These are phyloP conservation scores for Lates calcarifer DNA, from an alignment of 2,113 vertebrate genomes.

Conservation along the genomic window DNA sequence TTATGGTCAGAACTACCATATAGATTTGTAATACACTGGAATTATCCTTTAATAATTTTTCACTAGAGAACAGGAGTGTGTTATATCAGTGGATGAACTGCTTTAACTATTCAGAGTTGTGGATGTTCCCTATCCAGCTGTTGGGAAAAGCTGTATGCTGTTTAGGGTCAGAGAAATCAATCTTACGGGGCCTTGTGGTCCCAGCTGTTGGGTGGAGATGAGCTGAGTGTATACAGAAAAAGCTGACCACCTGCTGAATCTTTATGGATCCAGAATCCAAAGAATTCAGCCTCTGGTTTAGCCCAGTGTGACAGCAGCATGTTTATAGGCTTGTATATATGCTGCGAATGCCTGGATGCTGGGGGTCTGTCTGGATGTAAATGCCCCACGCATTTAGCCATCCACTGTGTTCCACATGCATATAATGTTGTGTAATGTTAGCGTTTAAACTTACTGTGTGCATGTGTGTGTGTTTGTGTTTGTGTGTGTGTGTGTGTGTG, in stretches of 20 bases:
- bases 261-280: slow-evolving; percentile 34
- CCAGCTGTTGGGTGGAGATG: slow-evolving; percentile 54
- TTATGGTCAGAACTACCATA: background rate
- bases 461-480: background rate
- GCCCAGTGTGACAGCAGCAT: slow-evolving; percentile 19
- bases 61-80: background rate
- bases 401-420: slow-evolving; percentile 4
- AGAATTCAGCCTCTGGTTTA: slow-evolving; percentile 12
- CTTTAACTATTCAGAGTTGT: background rate
- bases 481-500: slow-evolving; percentile 4
- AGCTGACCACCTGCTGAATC: slow-evolving; percentile 18
- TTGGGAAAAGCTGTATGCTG: slow-evolving; percentile 22
- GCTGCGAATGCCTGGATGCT: background rate
- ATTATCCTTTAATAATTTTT: background rate
- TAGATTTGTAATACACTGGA: background rate
- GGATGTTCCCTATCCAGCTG: slow-evolving; percentile 30
- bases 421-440: slow-evolving; percentile 19
- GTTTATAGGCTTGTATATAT: slow-evolving; percentile 7
- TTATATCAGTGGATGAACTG: background rate
- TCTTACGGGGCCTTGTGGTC: slow-evolving; percentile 27
- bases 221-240: slow-evolving; percentile 19
- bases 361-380: slow-evolving; percentile 3
- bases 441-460: slow-evolving; percentile 9
- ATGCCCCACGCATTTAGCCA: background rate
- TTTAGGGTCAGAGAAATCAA: slow-evolving; percentile 33